phyloP scores from a whole-genome alignment of 2,797 vertebrate genomes.

The Helarctos malayanus region DNA sequence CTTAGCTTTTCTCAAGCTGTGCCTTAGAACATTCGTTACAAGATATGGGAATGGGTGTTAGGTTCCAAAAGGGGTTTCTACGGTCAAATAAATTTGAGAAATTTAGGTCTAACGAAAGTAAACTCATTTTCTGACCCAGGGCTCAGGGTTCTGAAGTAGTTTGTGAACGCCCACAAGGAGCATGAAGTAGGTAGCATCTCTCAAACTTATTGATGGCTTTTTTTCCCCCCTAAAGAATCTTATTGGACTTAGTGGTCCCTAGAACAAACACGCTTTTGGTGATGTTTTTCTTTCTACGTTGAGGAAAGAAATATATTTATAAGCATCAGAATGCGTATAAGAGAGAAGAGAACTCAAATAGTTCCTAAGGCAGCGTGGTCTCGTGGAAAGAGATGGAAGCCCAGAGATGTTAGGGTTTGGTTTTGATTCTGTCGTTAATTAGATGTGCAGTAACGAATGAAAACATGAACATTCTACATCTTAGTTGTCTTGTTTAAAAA shows the following conservation, averaged over 20 bases:
- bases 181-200: not conserved
- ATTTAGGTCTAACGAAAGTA: conserved; percentile 3
- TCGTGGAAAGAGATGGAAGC: not conserved
- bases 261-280: not conserved
- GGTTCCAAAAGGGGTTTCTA: not conserved
- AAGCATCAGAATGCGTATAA: not conserved
- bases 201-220: not conserved
- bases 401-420: not conserved
- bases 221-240: not conserved
- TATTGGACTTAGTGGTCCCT: not conserved
- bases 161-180: not conserved
- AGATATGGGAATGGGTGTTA: not conserved
- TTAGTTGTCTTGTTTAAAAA: conserved; percentile 21
- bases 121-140: not conserved
- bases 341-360: not conserved
- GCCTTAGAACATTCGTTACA: not conserved
- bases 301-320: not conserved
- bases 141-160: not conserved
- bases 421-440: conserved; percentile 2
- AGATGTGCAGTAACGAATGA: not conserved
- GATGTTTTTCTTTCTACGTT: not conserved
- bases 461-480: not conserved
- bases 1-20: not conserved
- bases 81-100: conserved; percentile 40
- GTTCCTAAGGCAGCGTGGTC: not conserved